Base-by-base conservation (phyloP, 1,140 invertebrate species). In the Goniozus legneri region DNA sequence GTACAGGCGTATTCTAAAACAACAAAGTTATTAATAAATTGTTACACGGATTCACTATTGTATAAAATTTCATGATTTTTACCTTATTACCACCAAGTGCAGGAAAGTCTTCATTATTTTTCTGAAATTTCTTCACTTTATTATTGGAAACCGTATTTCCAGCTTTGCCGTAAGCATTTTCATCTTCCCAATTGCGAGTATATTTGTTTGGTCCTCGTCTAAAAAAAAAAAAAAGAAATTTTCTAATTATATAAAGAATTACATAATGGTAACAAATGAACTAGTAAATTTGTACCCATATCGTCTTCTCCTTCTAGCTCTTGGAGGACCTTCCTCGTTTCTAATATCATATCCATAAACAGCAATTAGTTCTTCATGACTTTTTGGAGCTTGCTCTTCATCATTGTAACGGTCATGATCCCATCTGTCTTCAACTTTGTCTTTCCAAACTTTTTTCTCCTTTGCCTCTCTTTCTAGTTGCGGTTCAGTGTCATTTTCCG, bases 261-360 rank as follows among this genome's bases (percentile, higher is more conserved):
- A 44, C 36, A 36, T 18, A 19, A n/a, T 12, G 3, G 30, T 43
- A 31, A 51, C 14, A 15, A 15, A 16, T 19, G 4, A 12, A 20
- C 39, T 31, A 35, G 14, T 18, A 42, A 42, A 47, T 18, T 20
- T 60, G 78, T 73, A 91, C 88, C 89, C 90, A 71, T 95, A 95
- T 76, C 88, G 77, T 55, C 90, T 78, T 49, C 90, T 84, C 56
- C 91, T 83, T 37, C 91, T 77, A 0, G 91, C 90, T 58, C 91
- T 82, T 8, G 92, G 92, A 13, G 92, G 88, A 0, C 90, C 90
- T 67, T 96, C 92, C 73, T 95, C 90, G 58, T 88, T 90, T 38
- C 93, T 77, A 41, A 97, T 97, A 64, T 98, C 94, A 75, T 97
- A 97, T 3, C 95, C 95, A 72, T 97, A 97, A 30, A 88, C 80